Base-by-base conservation (phyloP, 1,140 invertebrate species). In the Calycopis cecrops region DNA sequence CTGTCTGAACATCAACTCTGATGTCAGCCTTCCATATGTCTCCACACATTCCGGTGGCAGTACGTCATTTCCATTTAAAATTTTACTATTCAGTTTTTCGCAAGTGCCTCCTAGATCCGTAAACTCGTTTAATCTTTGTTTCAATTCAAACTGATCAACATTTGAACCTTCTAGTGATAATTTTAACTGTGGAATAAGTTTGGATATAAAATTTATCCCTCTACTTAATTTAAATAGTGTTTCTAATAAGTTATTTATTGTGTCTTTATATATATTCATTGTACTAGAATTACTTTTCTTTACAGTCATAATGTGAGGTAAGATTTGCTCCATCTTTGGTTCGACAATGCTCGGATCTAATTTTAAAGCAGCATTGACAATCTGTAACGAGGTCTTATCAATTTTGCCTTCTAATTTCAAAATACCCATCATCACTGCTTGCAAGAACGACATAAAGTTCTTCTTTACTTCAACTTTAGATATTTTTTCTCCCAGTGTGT, bases 1-100 rank as follows among this genome's bases (percentile, higher is more conserved):
- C 54, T 87, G 84, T 42, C 81, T 73, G 18, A 85, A 85, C 74
- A 87, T 74, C 11, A 87, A 64, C 48, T 85, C 79, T 4, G 72
- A 76, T 18, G 76, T 85, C 47, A 76, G 58, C 40, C 68, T 79
- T 17, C 83, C 83, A 67, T 77, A 87, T 16, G 65, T 56, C 50
- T 78, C 64, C 1, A 85, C 53, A 68, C 77, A 79, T 54, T 77
- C 69, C 44, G 62, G 18, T 9, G 83, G 83, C 14, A 87, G 72
- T 28, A 87, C 55, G 59, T 85, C 79, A 55, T 62, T 58, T 3
- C 76, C 71, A 4, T 59, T 76, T 12, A 84, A 66, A 37, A 84
- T 76, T 67, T 81, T 84, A 51, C 48, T 65, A 52, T 63, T 66
- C 9, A 73, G 51, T 55, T 79, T 81, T 9, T 74, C 68, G 60